A percentile compares a stretch with the other conserved stretches of the same genome.
These are phyloP conservation scores for Magallana gigas DNA, from an alignment of 1,140 invertebrate species.

Conservation along the genomic window DNA sequence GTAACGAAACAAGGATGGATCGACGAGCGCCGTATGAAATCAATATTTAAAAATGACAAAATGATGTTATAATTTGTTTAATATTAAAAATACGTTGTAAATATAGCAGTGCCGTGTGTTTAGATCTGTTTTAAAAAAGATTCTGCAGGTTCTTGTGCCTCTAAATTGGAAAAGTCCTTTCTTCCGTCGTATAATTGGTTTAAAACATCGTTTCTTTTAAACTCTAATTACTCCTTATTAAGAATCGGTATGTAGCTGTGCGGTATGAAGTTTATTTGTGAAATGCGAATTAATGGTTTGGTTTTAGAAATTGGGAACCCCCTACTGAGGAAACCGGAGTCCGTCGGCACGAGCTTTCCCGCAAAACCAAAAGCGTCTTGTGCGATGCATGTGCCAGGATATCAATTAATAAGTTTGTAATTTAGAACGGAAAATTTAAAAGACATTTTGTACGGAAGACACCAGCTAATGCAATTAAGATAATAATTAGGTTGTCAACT, in stretches of 20 bases:
- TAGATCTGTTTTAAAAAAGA: no score
- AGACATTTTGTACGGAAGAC: conserved; percentile 43
- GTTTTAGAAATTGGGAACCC: conserved; percentile 34
- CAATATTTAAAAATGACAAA: no score
- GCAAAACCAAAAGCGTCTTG: conserved; percentile 13
- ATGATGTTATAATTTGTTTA: no score
- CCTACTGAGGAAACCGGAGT: conserved; percentile 23
- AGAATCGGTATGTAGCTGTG: conserved; percentile 37
- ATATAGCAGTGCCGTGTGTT: no score
- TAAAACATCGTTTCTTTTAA: conserved; percentile 19
- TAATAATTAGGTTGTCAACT: conserved; percentile 46
- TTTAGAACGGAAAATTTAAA: conserved; percentile 52
- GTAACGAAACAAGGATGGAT: no score
- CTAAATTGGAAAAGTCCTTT: background rate
- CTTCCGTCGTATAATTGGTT: conserved; percentile 23
- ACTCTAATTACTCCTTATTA: conserved; percentile 53
- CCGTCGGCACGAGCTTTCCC: background rate
- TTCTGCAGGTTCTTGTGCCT: background rate
- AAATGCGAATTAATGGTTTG: conserved; percentile 49
- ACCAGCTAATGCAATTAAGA: conserved; percentile 49
- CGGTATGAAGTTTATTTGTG: conserved; percentile 31
- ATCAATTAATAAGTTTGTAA: conserved; percentile 54
- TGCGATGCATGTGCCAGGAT: conserved; percentile 43
- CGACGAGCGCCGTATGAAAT: no score
- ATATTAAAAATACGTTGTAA: no score